These are phyloP conservation scores for Dicycla oo DNA, from an alignment of 2,888 invertebrate genomes.

Conservation along the genomic window DNA sequence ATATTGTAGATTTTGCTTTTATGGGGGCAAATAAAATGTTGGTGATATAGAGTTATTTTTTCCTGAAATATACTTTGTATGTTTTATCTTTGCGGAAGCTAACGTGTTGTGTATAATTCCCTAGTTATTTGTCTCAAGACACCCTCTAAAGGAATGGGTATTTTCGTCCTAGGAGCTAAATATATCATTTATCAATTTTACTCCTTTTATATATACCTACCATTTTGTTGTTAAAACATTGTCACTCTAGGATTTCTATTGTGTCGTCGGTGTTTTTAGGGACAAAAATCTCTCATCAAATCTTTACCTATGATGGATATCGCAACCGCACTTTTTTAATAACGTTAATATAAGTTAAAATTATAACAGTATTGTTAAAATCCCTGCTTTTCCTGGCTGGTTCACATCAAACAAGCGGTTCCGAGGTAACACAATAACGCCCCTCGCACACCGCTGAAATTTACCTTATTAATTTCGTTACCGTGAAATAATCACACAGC, in stretches of 20 bases:
- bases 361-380: constrained; percentile 61
- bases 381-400: constrained; percentile 64
- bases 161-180: constrained; percentile 13
- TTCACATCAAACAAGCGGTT: constrained; percentile 78
- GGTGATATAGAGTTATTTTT: constrained; percentile 24
- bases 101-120: constrained; percentile 13
- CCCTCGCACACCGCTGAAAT: constrained; percentile 77
- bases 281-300: neutral
- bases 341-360: constrained; percentile 28
- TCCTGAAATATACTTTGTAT: constrained; percentile 8
- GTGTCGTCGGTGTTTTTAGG: neutral
- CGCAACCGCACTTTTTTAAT: constrained; percentile 28
- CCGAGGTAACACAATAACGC: constrained; percentile 78
- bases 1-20: constrained; percentile 54
- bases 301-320: neutral
- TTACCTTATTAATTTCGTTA: constrained; percentile 87
- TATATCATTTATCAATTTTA: neutral
- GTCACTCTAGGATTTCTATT: neutral
- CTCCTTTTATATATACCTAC: neutral
- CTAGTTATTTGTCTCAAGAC: constrained; percentile 5
- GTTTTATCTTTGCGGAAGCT: neutral
- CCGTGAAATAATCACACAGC: constrained; percentile 82
- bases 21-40: constrained; percentile 44
- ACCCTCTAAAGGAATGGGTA: neutral
- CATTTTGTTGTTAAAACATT: neutral